Percentiles rank a stretch among this genome's conserved stretches.
These are phyloP conservation scores for Poeciliopsis turrubarensis DNA, from an alignment of 2,113 vertebrate species.

Conservation along the genomic window DNA sequence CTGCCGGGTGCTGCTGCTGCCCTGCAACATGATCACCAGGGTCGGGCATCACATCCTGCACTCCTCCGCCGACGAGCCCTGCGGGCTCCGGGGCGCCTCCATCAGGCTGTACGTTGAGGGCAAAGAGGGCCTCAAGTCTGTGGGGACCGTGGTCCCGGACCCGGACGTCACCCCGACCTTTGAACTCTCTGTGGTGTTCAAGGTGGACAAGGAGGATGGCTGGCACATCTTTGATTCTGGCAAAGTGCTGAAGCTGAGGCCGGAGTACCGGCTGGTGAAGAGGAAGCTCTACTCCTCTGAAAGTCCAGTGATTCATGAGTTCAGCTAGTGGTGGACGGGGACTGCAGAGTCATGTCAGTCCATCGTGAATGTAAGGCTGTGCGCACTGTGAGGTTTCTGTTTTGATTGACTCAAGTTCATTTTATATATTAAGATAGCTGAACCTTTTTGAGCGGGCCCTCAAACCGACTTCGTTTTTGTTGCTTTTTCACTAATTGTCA, in stretches of 20 bases:
- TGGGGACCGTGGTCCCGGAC: conserved; percentile 66
- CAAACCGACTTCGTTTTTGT: neutral
- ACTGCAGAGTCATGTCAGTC: neutral
- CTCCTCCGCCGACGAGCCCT: conserved; percentile 75
- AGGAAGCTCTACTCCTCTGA: conserved; percentile 84
- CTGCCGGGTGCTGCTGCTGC: conserved; percentile 78
- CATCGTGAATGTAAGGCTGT: neutral
- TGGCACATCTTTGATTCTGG: conserved; percentile 74
- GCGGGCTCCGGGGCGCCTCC: conserved; percentile 79
- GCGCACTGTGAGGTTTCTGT: neutral
- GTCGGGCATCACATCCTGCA: conserved; percentile 71
- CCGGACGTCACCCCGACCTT: conserved; percentile 77
- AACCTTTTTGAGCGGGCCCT: conserved; percentile 7
- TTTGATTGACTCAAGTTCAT: neutral
- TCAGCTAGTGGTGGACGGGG: conserved; percentile 12
- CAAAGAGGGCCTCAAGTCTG: conserved; percentile 53
- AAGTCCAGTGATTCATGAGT: conserved; percentile 74
- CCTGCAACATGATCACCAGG: conserved; percentile 66
- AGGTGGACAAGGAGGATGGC: conserved; percentile 42
- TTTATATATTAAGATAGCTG: neutral
- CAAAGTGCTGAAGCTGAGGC: conserved; percentile 75
- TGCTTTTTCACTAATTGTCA: neutral
- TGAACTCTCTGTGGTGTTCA: conserved; percentile 78
- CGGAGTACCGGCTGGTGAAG: conserved; percentile 81
- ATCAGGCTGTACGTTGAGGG: conserved; percentile 72